Conservation (phyloP, 2,113 vertebrate species). For the Sinocyclocheilus maitianheensis region DNA sequence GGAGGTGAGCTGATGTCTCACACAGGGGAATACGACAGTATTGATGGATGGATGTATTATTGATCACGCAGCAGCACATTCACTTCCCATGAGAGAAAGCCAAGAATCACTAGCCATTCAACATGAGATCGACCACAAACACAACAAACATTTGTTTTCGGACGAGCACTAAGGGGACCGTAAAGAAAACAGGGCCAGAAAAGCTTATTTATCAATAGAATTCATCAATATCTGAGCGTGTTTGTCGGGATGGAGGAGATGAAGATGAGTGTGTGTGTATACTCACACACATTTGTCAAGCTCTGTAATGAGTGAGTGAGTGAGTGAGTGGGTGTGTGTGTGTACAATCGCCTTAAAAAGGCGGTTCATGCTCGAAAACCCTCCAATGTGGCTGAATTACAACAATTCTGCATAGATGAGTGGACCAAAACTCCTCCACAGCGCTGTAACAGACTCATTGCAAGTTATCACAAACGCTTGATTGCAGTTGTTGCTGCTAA, state of each 20-base stretch:
- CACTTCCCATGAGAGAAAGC: not conserved
- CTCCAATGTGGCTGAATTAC: too few species aligned
- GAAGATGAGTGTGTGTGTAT: not conserved
- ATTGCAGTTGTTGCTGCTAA: too few species aligned
- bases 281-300: too few species aligned
- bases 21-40: not conserved
- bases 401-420: too few species aligned
- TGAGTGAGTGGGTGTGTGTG: too few species aligned
- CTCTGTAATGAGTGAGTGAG: too few species aligned
- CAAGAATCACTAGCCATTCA: not conserved
- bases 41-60: conserved; percentile 30
- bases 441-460: too few species aligned
- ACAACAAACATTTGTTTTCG: not conserved
- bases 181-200: not conserved
- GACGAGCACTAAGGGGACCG: not conserved
- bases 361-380: too few species aligned
- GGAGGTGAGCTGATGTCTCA: not conserved
- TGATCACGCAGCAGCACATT: not conserved
- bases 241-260: not conserved
- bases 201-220: conserved; percentile 2
- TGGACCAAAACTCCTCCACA: too few species aligned
- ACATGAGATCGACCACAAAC: not conserved
- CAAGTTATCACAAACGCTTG: too few species aligned
- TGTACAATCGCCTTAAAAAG: too few species aligned
- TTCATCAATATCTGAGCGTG: not conserved